Percentiles rank a stretch among this genome's conserved stretches.
Conservation (phyloP, 2,797 vertebrate genomes). For the Enteromius argenteus region DNA sequence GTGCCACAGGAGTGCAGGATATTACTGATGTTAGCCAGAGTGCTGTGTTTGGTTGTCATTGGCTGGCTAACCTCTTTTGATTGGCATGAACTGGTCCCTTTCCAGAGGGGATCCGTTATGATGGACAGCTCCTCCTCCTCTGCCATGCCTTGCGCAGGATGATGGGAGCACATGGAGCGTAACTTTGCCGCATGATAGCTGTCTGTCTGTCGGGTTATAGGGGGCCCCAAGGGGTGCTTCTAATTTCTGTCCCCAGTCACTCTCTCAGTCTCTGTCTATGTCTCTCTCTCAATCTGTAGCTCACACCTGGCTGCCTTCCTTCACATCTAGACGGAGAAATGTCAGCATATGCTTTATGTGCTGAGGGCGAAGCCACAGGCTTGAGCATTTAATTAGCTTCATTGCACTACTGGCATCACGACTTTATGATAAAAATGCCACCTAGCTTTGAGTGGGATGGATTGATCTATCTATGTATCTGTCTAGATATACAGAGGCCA, state of each 20-base stretch:
- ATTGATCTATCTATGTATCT: neutral
- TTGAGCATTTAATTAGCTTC: constrained; percentile 81
- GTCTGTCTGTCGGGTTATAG: constrained; percentile 44
- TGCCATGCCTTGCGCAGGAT: constrained; percentile 23
- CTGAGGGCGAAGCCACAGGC: constrained; percentile 71
- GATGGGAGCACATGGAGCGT: constrained; percentile 40
- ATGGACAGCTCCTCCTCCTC: constrained; percentile 51
- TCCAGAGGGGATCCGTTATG: constrained; percentile 34
- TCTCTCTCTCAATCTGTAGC: constrained; percentile 43
- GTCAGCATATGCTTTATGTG: constrained; percentile 68
- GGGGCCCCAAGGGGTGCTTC: constrained; percentile 29
- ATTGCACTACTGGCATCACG: constrained; percentile 53
- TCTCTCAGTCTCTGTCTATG: constrained; percentile 22
- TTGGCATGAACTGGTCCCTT: constrained; percentile 23
- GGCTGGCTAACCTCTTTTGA: constrained; percentile 29
- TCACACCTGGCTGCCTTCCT: constrained; percentile 38
- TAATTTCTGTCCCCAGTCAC: constrained; percentile 32
- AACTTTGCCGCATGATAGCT: constrained; percentile 45
- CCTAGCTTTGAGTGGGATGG: neutral
- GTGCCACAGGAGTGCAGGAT: neutral
- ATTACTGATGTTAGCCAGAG: constrained; percentile 19
- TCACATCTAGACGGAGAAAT: constrained; percentile 64
- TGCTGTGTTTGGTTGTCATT: constrained; percentile 20
- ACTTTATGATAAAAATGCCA: constrained; percentile 45
- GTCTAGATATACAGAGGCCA: neutral